A percentile compares a stretch with the other conserved stretches of the same genome.
Conservation (phyloP, 35 echinoderm and acorn worm genomes). For the Hemicentrotus pulcherrimus region DNA sequence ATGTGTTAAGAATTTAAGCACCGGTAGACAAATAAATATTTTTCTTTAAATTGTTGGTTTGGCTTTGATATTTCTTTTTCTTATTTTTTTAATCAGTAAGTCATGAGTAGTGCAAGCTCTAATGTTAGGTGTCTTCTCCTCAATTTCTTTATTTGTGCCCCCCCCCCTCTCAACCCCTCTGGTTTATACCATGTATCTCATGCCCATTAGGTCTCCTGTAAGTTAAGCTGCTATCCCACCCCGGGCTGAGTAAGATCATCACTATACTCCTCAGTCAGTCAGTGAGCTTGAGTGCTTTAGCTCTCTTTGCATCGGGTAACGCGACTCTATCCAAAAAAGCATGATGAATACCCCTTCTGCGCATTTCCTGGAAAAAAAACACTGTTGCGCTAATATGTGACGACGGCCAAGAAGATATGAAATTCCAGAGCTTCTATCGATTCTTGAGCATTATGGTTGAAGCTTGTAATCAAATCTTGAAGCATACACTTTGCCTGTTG, state of each 20-base stretch:
- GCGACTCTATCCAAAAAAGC: background rate
- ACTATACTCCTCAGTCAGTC: background rate
- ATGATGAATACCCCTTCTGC: background rate
- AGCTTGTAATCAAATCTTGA: conserved; percentile 1
- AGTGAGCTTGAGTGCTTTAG: background rate
- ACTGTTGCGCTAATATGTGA: background rate
- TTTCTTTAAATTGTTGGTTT: too few relatives aligned
- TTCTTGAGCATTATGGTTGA: background rate
- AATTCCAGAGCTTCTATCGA: background rate
- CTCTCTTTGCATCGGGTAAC: background rate
- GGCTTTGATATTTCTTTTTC: too few relatives aligned
- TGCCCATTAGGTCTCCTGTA: background rate
- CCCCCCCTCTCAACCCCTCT: background rate
- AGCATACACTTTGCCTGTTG: background rate
- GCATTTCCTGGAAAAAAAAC: background rate
- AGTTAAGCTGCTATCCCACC: background rate
- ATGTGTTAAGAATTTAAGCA: too few relatives aligned
- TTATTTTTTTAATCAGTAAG: background rate
- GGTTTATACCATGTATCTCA: background rate
- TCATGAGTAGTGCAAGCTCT: background rate
- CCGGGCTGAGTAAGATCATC: background rate
- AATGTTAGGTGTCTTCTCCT: background rate
- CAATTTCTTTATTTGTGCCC: too few relatives aligned
- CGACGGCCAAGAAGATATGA: background rate
- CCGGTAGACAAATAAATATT: too few relatives aligned